Conservation (phyloP, 2,888 invertebrate species). For the Chelonus formosanus region DNA sequence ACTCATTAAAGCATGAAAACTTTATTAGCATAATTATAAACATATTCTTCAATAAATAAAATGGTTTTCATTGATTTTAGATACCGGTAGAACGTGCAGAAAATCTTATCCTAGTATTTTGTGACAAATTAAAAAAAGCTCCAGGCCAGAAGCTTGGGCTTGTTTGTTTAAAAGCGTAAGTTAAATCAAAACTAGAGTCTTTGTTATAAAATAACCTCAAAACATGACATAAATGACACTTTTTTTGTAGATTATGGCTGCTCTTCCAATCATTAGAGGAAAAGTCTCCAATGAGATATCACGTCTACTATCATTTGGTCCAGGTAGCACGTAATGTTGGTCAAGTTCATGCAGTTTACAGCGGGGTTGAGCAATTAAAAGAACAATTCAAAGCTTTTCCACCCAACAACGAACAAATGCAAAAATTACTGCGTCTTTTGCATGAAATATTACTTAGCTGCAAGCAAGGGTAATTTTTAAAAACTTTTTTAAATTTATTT, state of each 20-base stretch:
- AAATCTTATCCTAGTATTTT: constrained; percentile 88
- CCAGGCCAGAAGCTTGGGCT: constrained; percentile 81
- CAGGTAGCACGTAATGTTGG: constrained; percentile 90
- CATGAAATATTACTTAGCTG: constrained; percentile 89
- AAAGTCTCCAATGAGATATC: constrained; percentile 85
- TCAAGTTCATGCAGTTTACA: constrained; percentile 84
- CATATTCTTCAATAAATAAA: not conserved
- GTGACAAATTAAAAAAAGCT: constrained; percentile 90
- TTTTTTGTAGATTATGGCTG: constrained; percentile 77
- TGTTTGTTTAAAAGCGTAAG: constrained; percentile 87
- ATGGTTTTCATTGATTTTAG: constrained; percentile 58
- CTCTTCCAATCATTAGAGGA: constrained; percentile 91
- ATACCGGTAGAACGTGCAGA: constrained; percentile 88
- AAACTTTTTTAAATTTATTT: constrained; percentile 12
- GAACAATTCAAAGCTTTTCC: constrained; percentile 82
- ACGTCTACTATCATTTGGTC: constrained; percentile 91
- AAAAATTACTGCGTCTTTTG: constrained; percentile 86
- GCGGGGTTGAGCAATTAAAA: constrained; percentile 83
- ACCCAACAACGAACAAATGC: constrained; percentile 88
- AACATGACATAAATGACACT: too few relatives aligned
- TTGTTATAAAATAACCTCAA: too few relatives aligned
- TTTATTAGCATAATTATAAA: too few relatives aligned
- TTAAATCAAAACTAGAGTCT: constrained; percentile 43
- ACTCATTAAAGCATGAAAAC: too few relatives aligned
- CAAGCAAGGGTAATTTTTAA: constrained; percentile 75